Percentiles rank a stretch among this genome's conserved stretches.
Evolutionary conservation across 2,888 invertebrate genomes (phyloP).

Genomic region (Mythimna vitellina): DNA sequence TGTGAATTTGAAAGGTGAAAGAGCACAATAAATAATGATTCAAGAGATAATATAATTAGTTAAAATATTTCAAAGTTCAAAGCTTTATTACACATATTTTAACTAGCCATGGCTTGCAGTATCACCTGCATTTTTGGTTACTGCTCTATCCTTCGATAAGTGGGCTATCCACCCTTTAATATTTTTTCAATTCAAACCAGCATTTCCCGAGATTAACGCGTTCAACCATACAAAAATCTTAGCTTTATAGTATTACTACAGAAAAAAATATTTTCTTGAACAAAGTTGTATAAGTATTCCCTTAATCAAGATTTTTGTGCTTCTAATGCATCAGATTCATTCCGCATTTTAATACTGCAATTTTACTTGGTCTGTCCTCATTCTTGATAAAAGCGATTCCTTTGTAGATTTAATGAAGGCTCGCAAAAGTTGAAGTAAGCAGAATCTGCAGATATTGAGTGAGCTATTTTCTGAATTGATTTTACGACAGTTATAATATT

Average conservation of each 20-base stretch:
- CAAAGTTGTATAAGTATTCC: conserved; percentile 7
- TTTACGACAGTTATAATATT: conserved; percentile 39
- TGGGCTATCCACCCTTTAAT: no score
- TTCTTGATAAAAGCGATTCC: conserved; percentile 39
- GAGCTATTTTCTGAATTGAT: conserved; percentile 32
- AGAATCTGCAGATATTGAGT: conserved; percentile 7
- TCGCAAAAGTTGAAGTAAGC: conserved; percentile 29
- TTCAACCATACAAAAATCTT: no score
- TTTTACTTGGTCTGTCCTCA: conserved; percentile 17
- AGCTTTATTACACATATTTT: background rate
- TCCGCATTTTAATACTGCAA: conserved; percentile 20
- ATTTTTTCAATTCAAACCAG: no score
- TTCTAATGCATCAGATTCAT: conserved; percentile 17
- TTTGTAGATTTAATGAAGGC: conserved; percentile 34
- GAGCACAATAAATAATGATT: background rate
- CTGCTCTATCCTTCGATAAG: no score
- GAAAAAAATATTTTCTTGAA: no score
- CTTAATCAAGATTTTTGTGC: conserved; percentile 13
- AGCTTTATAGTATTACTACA: no score
- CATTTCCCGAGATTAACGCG: no score
- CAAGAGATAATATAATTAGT: background rate
- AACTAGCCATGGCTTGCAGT: background rate
- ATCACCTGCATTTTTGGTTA: no score
- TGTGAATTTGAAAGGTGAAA: background rate
- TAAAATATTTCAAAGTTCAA: background rate